These are phyloP conservation scores for Trachelus stipa DNA, from an alignment of 2,888 invertebrate genomes.

Conservation along the genomic window DNA sequence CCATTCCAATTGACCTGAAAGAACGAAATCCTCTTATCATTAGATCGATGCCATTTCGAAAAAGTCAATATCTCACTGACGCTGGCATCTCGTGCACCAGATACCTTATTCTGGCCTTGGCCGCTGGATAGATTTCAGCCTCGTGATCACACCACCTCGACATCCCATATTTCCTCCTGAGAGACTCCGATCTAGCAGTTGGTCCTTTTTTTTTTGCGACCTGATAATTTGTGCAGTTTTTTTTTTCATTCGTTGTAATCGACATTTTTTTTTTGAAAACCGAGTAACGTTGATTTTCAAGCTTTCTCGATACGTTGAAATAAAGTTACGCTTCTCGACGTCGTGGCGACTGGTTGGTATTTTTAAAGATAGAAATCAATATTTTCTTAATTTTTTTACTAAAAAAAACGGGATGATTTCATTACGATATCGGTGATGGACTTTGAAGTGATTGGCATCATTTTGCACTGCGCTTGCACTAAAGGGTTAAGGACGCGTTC, in stretches of 20 bases:
- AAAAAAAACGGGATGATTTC: no score
- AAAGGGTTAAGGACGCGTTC: neutral
- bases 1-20: slow-evolving; percentile 19
- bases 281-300: no score
- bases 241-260: neutral
- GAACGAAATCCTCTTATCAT: neutral
- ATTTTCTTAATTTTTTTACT: no score
- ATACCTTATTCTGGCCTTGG: neutral
- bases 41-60: neutral
- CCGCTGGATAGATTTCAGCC: neutral
- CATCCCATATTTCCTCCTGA: neutral
- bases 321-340: no score
- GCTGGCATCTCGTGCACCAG: neutral
- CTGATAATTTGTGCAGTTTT: neutral
- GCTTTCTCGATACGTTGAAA: no score
- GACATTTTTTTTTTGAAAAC: neutral
- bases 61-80: neutral
- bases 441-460: no score
- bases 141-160: neutral
- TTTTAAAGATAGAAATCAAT: no score
- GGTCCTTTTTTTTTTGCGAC: neutral
- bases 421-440: no score
- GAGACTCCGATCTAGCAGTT: neutral
- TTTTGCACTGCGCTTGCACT: no score
- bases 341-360: no score